Percentiles rank a stretch among this genome's conserved stretches.
phyloP scores from a whole-genome alignment of 2,888 invertebrate genomes.

The Orchesellides sinensis region DNA sequence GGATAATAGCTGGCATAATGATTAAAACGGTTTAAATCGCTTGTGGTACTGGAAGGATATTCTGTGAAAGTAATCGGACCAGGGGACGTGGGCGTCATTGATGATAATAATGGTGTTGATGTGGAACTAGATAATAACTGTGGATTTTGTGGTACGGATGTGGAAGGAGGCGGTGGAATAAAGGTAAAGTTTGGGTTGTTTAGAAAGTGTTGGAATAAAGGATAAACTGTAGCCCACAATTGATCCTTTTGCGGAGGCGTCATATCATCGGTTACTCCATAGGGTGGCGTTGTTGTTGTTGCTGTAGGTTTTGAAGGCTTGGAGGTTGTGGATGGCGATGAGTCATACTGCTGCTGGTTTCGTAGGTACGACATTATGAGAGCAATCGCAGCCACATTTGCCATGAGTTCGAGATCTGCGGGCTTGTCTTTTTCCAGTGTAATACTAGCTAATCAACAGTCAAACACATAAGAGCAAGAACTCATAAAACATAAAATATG shows the following conservation, averaged over 20 bases:
- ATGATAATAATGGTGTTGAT: neutral
- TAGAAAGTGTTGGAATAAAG: conserved; percentile 57
- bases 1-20: conserved; percentile 40
- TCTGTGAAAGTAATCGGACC: neutral
- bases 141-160: no score
- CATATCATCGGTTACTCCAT: conserved; percentile 45
- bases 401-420: conserved; percentile 57
- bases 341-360: conserved; percentile 41
- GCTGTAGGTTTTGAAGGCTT: neutral
- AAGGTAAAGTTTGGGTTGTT: conserved; percentile 59
- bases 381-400: conserved; percentile 68
- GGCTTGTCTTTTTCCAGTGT: conserved; percentile 46
- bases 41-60: neutral
- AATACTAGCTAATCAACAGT: conserved; percentile 66
- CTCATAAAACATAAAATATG: neutral
- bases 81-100: conserved; percentile 53
- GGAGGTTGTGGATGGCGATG: neutral
- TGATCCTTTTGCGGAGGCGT: conserved; percentile 64
- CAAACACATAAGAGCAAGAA: neutral
- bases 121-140: no score
- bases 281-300: conserved; percentile 38
- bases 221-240: conserved; percentile 63
- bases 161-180: conserved; percentile 37
- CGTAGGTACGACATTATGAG: conserved; percentile 63
- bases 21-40: conserved; percentile 24